These are phyloP conservation scores for Herminia tarsipennalis DNA, from an alignment of 2,888 invertebrate species.

Conservation along the genomic window DNA sequence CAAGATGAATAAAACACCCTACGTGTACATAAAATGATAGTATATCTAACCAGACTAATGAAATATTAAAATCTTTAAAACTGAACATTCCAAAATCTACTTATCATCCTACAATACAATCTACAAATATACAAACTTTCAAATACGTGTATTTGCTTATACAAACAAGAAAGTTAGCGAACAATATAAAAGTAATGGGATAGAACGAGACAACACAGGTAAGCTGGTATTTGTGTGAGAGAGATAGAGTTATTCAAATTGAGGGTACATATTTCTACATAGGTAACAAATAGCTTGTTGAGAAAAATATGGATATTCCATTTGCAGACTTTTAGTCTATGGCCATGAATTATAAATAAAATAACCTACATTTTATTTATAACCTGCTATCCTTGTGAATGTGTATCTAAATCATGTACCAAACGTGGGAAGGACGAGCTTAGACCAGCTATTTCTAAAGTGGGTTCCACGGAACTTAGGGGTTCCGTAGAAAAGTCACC, in stretches of 20 bases:
- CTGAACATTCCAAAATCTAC: slow-evolving; percentile 53
- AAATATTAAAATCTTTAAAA: slow-evolving; percentile 51
- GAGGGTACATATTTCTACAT: slow-evolving; percentile 86
- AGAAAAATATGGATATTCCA: slow-evolving; percentile 76
- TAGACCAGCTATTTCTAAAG: too few relatives aligned
- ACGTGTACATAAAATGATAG: slow-evolving; percentile 21
- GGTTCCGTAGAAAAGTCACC: too few relatives aligned
- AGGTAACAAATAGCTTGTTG: slow-evolving; percentile 83
- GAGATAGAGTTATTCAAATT: slow-evolving; percentile 82
- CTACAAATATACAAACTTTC: slow-evolving; percentile 85
- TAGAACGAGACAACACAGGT: slow-evolving; percentile 66
- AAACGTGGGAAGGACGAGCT: too few relatives aligned
- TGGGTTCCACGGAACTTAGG: too few relatives aligned
- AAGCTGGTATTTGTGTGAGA: slow-evolving; percentile 53
- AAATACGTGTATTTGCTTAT: slow-evolving; percentile 85
- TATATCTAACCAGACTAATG: slow-evolving; percentile 32
- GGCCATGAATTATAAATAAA: slow-evolving; percentile 29
- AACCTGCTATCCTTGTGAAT: background rate
- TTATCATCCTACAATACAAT: slow-evolving; percentile 78
- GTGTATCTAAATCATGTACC: too few relatives aligned
- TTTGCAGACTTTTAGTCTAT: slow-evolving; percentile 38
- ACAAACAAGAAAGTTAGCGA: slow-evolving; percentile 86
- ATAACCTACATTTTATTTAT: slow-evolving; percentile 28
- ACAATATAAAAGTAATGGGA: slow-evolving; percentile 86
- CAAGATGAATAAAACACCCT: too few relatives aligned